phyloP scores from a whole-genome alignment of 2,113 vertebrate genomes.

The Dromaius novaehollandiae region DNA sequence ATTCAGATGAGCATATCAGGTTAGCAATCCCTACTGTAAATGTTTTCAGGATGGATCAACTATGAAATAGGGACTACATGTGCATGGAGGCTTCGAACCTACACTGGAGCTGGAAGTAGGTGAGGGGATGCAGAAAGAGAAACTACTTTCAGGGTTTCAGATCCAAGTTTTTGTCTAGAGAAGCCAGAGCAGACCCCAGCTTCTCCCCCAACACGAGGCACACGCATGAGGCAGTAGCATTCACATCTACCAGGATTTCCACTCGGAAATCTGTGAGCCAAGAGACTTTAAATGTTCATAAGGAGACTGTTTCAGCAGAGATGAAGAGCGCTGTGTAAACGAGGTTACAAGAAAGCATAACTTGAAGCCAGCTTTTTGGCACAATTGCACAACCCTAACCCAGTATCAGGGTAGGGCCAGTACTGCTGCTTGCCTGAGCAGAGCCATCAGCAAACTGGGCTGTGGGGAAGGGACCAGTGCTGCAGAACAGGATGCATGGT shows the following conservation, averaged over 20 bases:
- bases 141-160: not conserved
- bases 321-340: not conserved
- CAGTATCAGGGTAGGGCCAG: accelerated
- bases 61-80: not conserved
- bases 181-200: not conserved
- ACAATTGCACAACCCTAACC: not conserved
- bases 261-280: not conserved
- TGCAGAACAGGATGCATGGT: not conserved
- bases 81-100: accelerated
- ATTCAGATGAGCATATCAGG: not conserved
- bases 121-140: not conserved
- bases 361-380: not conserved
- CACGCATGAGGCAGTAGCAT: not conserved
- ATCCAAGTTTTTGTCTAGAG: not conserved
- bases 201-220: not conserved
- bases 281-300: not conserved
- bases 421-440: not conserved
- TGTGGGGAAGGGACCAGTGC: not conserved
- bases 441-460: not conserved
- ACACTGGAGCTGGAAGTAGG: not conserved
- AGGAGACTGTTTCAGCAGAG: not conserved
- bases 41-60: not conserved
- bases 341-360: not conserved
- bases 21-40: not conserved
- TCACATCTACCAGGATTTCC: not conserved